phyloP scores from a whole-genome alignment of 2,113 vertebrate species.

The Albula glossodonta region DNA sequence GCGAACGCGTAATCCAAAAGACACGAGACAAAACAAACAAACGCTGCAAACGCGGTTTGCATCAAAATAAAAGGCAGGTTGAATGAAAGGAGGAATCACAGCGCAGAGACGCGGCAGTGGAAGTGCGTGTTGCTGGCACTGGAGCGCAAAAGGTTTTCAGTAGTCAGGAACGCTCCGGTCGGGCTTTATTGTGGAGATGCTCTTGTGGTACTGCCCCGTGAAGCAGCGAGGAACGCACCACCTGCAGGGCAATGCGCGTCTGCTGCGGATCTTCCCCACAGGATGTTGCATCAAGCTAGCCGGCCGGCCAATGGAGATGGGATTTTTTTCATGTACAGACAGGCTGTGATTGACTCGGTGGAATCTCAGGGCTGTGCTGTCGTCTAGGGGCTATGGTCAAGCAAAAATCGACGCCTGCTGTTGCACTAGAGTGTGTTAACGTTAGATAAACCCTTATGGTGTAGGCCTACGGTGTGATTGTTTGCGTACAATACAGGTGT shows the following conservation, averaged over 20 bases:
- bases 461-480: neutral
- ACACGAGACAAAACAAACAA: neutral
- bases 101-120: neutral
- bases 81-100: neutral
- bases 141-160: neutral
- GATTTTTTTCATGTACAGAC: neutral
- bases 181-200: conserved; percentile 2
- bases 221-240: neutral
- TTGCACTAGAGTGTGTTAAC: too few species aligned
- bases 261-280: conserved; percentile 17
- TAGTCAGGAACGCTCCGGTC: neutral
- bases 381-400: neutral
- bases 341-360: neutral
- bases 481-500: neutral
- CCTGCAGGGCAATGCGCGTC: conserved; percentile 17
- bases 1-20: conserved; percentile 7
- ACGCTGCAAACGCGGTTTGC: neutral
- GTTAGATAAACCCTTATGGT: neutral
- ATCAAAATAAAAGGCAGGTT: neutral
- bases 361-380: neutral
- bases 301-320: conserved; percentile 4
- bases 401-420: neutral
- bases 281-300: conserved; percentile 31
- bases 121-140: neutral
- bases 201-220: conserved; percentile 14